These are phyloP conservation scores for Xerus rutilus DNA, from an alignment of 2,797 vertebrate species.

Conservation along the genomic window DNA sequence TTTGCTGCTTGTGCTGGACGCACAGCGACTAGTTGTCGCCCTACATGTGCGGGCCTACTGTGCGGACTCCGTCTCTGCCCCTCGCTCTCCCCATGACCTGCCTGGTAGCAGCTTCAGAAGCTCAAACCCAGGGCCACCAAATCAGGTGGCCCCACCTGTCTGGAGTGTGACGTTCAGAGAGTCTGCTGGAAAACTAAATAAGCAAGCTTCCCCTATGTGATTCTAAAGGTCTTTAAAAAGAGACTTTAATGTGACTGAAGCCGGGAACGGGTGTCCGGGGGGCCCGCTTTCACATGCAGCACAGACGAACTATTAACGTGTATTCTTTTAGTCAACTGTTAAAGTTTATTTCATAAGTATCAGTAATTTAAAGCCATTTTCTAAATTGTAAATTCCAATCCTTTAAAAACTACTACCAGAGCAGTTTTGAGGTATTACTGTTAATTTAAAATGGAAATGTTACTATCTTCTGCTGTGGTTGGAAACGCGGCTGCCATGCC, in stretches of 20 bases:
- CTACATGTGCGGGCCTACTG: background rate
- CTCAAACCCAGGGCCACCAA: background rate
- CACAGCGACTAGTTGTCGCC: background rate
- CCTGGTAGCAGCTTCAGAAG: background rate
- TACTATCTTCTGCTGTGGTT: conserved; percentile 82
- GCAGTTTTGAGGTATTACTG: conserved; percentile 88
- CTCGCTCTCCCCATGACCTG: background rate
- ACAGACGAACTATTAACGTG: conserved; percentile 71
- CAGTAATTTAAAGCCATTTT: conserved; percentile 76
- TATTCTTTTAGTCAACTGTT: conserved; percentile 65
- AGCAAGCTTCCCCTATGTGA: background rate
- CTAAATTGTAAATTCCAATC: conserved; percentile 80
- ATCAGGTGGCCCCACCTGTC: background rate
- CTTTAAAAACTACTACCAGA: conserved; percentile 82
- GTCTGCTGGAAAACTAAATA: background rate
- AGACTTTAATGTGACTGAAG: conserved; percentile 49
- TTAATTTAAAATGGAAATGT: conserved; percentile 83
- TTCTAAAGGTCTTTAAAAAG: conserved; percentile 35
- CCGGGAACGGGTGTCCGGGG: background rate
- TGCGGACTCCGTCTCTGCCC: background rate
- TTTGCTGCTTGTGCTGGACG: conserved; percentile 10
- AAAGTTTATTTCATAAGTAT: conserved; percentile 78
- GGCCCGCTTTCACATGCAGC: conserved; percentile 64
- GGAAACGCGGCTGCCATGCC: conserved; percentile 80
- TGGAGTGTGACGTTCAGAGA: background rate